Evolutionary conservation across 2,797 vertebrate genomes (phyloP).

Genomic region (Anomalospiza imberbis): DNA sequence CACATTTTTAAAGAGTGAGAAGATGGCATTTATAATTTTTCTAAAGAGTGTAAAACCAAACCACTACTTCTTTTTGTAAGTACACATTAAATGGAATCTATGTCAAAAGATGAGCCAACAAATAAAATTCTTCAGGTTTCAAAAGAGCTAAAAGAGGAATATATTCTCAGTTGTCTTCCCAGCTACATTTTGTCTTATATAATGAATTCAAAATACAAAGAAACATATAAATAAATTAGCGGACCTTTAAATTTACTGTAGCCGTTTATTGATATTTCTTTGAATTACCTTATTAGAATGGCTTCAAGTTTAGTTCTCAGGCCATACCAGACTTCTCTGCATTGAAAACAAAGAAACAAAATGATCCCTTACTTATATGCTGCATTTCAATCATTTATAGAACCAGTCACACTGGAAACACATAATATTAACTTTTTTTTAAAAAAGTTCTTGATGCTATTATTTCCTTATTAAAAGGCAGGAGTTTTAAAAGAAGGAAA

Average conservation of each 20-base stretch:
- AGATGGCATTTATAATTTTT: not conserved
- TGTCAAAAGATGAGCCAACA: not conserved
- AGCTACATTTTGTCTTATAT: not conserved
- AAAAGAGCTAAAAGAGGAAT: not conserved
- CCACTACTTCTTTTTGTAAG: not conserved
- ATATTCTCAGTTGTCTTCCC: not conserved
- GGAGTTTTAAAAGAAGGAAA: not conserved
- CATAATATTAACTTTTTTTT: not conserved
- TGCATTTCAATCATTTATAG: not conserved
- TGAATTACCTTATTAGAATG: not conserved
- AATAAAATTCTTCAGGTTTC: not conserved
- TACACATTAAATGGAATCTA: not conserved
- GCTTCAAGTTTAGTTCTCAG: not conserved
- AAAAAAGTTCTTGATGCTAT: not conserved
- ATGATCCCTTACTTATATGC: not conserved
- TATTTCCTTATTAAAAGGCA: not conserved
- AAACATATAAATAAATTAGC: not conserved
- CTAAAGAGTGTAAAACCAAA: not conserved
- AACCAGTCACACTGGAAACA: not conserved
- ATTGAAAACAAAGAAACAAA: not conserved
- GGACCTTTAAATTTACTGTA: not conserved
- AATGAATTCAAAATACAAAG: not conserved
- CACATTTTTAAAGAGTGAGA: not conserved
- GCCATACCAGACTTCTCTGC: not conserved
- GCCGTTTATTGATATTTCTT: not conserved